These are phyloP conservation scores for Propithecus coquereli DNA, from an alignment of 2,113 vertebrate genomes.

Conservation along the genomic window DNA sequence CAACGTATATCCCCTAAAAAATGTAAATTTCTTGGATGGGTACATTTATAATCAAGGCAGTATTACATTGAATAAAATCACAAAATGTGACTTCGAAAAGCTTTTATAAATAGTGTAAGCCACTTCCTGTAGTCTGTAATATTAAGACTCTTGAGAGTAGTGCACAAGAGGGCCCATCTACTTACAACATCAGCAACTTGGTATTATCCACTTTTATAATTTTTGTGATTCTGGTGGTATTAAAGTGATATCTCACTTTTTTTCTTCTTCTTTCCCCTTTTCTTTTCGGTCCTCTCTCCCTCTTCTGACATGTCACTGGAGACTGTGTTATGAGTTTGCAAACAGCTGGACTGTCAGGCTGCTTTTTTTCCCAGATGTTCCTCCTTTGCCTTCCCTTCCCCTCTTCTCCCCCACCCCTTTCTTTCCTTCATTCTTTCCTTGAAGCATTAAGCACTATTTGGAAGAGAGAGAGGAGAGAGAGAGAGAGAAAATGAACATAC, in stretches of 20 bases:
- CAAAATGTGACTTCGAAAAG: slow-evolving; percentile 5
- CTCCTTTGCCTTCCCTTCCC: slow-evolving; percentile 38
- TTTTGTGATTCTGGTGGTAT: background rate
- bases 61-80: background rate
- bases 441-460: slow-evolving; percentile 49
- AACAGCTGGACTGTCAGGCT: slow-evolving; percentile 69
- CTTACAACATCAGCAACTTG: background rate
- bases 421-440: slow-evolving; percentile 44
- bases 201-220: background rate
- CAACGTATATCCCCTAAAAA: background rate
- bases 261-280: background rate
- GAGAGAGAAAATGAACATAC: background rate
- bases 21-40: background rate
- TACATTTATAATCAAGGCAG: background rate
- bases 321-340: slow-evolving; percentile 58
- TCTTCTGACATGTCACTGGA: slow-evolving; percentile 71
- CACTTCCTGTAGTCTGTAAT: background rate
- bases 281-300: slow-evolving; percentile 8
- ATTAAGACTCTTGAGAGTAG: background rate
- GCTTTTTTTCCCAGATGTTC: slow-evolving; percentile 75
- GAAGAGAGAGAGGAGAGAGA: slow-evolving; percentile 41
- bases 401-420: background rate
- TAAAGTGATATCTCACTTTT: background rate
- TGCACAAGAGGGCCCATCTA: background rate
- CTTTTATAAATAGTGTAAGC: background rate